Conservation (phyloP, 2,797 vertebrate genomes). For the Rhincodon typus region DNA sequence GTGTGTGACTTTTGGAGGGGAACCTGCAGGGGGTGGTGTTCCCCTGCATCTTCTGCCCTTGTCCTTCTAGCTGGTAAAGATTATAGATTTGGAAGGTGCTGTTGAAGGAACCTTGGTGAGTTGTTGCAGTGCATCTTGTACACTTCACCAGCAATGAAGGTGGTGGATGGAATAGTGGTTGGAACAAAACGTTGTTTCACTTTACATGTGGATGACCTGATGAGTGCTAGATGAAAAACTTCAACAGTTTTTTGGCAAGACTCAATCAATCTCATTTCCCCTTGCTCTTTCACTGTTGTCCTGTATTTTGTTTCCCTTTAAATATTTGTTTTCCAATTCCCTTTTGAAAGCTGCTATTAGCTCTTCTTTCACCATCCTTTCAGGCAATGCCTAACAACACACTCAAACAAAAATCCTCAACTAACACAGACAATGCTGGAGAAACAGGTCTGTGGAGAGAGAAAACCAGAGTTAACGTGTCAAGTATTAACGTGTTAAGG, state of each 20-base stretch:
- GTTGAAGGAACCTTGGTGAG: not conserved
- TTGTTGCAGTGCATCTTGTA: not conserved
- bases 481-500: too few species aligned
- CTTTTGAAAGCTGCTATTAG: not conserved
- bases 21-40: not conserved
- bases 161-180: too few species aligned
- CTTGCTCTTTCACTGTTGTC: not conserved
- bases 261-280: not conserved
- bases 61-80: not conserved
- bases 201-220: too few species aligned
- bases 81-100: not conserved
- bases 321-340: not conserved
- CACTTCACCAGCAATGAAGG: not conserved
- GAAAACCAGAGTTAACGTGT: too few species aligned
- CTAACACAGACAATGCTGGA: too few species aligned
- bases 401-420: too few species aligned
- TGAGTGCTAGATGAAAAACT: too few species aligned
- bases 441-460: too few species aligned
- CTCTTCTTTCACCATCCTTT: not conserved
- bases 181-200: too few species aligned
- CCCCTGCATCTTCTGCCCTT: not conserved
- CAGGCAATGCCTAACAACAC: not conserved
- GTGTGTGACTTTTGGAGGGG: not conserved
- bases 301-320: not conserved
- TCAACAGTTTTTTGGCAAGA: not conserved